A percentile compares a stretch with the other conserved stretches of the same genome.
Conservation (phyloP, 2,888 invertebrate species). For the Hemithea aestivaria region DNA sequence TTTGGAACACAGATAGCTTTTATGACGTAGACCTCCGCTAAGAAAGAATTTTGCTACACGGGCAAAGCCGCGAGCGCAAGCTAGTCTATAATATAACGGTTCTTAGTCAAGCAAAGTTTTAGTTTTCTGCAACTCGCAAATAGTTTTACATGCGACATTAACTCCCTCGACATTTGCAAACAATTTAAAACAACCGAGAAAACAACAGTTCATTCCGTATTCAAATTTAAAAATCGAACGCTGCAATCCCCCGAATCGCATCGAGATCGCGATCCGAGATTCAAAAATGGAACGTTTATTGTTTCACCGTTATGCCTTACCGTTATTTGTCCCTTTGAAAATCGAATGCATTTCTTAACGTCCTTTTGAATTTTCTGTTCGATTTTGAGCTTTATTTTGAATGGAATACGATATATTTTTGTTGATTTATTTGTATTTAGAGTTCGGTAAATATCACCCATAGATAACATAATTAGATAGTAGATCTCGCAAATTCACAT, state of each 20-base stretch:
- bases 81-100: no score
- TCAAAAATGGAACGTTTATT: constrained; percentile 52
- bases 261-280: constrained; percentile 35
- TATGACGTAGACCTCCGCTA: no score
- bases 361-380: constrained; percentile 23
- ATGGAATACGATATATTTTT: not conserved
- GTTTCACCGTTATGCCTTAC: constrained; percentile 63
- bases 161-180: not conserved
- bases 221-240: constrained; percentile 31
- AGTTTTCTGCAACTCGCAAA: no score
- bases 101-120: no score
- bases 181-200: constrained; percentile 6
- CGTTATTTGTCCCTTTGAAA: constrained; percentile 67
- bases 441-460: constrained; percentile 11
- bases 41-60: no score
- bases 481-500: no score
- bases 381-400: constrained; percentile 3
- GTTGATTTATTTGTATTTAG: constrained; percentile 10
- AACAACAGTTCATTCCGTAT: constrained; percentile 9
- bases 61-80: no score
- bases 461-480: no score
- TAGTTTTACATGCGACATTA: no score
- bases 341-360: constrained; percentile 34
- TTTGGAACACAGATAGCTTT: no score
- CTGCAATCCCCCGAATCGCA: constrained; percentile 40